A percentile compares a stretch with the other conserved stretches of the same genome.
Evolutionary conservation across 2,113 vertebrate species (phyloP).

Genomic region (Nothocercus nigrocapillus): DNA sequence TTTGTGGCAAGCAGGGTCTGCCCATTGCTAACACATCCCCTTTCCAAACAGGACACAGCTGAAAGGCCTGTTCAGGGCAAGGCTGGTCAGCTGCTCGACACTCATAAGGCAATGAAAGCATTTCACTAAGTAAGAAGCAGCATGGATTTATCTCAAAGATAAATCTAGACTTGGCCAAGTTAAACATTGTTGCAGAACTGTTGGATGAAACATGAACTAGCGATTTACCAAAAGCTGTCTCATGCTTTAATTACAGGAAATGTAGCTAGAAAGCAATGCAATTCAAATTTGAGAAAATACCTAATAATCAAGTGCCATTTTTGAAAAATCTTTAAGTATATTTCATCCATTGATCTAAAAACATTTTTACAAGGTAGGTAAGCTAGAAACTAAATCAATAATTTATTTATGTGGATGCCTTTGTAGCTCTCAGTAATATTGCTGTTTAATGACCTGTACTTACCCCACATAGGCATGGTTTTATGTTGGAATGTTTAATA

Average conservation of each 20-base stretch:
- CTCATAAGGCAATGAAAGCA: background rate
- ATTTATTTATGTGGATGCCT: background rate
- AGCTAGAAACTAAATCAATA: background rate
- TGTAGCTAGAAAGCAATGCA: background rate
- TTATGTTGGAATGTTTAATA: background rate
- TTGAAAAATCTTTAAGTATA: background rate
- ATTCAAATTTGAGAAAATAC: conserved; percentile 16
- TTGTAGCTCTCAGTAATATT: background rate
- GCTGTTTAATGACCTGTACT: background rate
- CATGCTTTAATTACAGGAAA: conserved; percentile 12
- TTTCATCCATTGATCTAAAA: background rate
- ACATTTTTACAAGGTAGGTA: background rate
- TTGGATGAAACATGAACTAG: background rate
- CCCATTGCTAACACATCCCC: background rate
- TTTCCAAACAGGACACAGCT: background rate
- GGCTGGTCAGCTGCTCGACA: background rate
- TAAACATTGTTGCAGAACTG: background rate
- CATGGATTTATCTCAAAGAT: background rate
- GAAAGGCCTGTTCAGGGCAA: conserved; percentile 1
- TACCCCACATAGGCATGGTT: background rate
- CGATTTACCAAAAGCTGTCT: background rate
- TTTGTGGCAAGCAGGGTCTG: background rate
- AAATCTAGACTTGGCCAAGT: conserved; percentile 19
- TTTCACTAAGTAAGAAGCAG: background rate
- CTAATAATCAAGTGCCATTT: background rate